phyloP scores from a whole-genome alignment of 1,140 invertebrate species.

The Cryptotermes secundus region DNA sequence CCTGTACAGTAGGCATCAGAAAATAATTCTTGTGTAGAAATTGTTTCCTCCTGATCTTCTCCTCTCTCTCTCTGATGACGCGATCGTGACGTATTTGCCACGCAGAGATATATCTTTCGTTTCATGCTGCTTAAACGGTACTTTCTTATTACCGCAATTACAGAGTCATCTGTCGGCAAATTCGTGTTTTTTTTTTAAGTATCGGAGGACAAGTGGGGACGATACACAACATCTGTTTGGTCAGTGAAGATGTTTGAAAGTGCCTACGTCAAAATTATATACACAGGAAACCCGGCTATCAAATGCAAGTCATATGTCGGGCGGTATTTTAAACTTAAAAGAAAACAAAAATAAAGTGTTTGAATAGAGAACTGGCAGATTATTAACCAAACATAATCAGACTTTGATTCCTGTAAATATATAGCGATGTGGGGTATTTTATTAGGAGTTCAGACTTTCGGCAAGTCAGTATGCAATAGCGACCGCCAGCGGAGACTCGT shows the following conservation, averaged over 20 bases:
- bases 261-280: neutral
- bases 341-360: no score
- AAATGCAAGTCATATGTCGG: neutral
- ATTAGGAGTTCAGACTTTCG: no score
- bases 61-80: neutral
- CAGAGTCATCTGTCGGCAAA: neutral
- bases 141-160: conserved; percentile 5
- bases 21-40: no score
- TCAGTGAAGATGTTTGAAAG: neutral
- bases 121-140: conserved; percentile 14
- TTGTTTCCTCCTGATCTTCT: no score
- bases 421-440: no score
- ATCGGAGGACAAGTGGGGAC: neutral
- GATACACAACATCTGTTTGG: neutral
- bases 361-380: neutral
- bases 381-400: neutral
- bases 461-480: no score
- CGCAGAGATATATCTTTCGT: neutral
- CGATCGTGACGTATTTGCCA: neutral
- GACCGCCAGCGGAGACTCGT: no score
- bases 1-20: no score
- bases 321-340: neutral
- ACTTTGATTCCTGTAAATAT: no score
- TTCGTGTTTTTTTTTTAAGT: neutral
- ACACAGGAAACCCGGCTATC: neutral